A percentile compares a stretch with the other conserved stretches of the same genome.
Evolutionary conservation across 2,113 vertebrate genomes (phyloP).

Genomic region (Gasterosteus nipponicus): DNA sequence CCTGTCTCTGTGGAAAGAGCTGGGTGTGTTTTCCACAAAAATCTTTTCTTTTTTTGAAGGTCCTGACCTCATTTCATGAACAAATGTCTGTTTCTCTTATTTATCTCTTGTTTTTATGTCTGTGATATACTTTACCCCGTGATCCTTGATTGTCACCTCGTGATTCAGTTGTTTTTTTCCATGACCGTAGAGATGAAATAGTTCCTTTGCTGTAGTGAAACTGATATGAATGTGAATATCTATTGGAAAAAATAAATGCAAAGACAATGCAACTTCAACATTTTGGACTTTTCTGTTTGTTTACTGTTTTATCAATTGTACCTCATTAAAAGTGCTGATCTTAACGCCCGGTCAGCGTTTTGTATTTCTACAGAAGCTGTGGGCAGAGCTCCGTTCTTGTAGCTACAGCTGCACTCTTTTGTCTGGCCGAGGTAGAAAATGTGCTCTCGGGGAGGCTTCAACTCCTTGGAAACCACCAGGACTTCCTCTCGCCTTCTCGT

Average conservation of each 20-base stretch:
- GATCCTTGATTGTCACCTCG: slow-evolving; percentile 67
- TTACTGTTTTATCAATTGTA: neutral
- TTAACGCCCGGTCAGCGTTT: slow-evolving; percentile 39
- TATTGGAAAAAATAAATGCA: slow-evolving; percentile 83
- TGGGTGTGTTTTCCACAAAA: slow-evolving; percentile 32
- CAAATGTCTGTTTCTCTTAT: slow-evolving; percentile 28
- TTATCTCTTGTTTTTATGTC: slow-evolving; percentile 35
- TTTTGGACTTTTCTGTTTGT: slow-evolving; percentile 17
- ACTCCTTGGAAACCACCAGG: slow-evolving; percentile 27
- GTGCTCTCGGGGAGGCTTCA: slow-evolving; percentile 42
- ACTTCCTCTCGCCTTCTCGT: slow-evolving; percentile 2
- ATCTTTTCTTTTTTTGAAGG: slow-evolving; percentile 15
- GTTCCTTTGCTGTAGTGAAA: slow-evolving; percentile 81
- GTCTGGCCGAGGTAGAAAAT: slow-evolving; percentile 47
- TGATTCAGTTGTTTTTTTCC: slow-evolving; percentile 55
- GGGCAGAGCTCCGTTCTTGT: slow-evolving; percentile 53
- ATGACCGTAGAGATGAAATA: slow-evolving; percentile 64
- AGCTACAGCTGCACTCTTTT: slow-evolving; percentile 45
- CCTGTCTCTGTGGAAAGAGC: slow-evolving; percentile 14
- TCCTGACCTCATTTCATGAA: slow-evolving; percentile 46
- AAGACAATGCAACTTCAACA: slow-evolving; percentile 81
- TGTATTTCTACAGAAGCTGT: slow-evolving; percentile 42
- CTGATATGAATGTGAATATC: slow-evolving; percentile 83
- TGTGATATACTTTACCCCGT: slow-evolving; percentile 52
- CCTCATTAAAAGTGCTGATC: slow-evolving; percentile 35